phyloP scores from a whole-genome alignment of 1,140 invertebrate species.

The Drosophila melanogaster region DNA sequence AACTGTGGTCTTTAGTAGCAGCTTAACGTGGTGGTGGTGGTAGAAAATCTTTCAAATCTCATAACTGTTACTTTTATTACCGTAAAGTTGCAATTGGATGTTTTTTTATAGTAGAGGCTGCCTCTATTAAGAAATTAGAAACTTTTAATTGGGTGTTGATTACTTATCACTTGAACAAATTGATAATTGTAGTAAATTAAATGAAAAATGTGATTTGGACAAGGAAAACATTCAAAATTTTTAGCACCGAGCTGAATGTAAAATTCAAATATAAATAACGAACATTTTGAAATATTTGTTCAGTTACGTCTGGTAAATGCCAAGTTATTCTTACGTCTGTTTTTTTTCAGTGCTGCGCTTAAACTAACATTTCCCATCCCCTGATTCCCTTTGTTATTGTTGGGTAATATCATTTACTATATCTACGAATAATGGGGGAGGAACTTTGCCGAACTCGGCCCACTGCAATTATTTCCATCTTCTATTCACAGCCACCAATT shows the following conservation, averaged over 20 bases:
- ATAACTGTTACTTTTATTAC: neutral
- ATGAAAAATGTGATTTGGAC: too few relatives aligned
- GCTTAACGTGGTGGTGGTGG: too few relatives aligned
- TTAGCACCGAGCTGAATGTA: too few relatives aligned
- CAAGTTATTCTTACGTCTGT: neutral
- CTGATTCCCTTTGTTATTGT: conserved; percentile 4
- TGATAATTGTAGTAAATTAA: too few relatives aligned
- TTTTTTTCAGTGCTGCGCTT: neutral
- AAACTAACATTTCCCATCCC: neutral
- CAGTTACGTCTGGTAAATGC: neutral
- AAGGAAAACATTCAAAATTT: too few relatives aligned
- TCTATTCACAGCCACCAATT: conserved; percentile 32
- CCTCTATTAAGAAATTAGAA: neutral
- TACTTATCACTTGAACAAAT: too few relatives aligned
- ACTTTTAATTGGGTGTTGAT: neutral
- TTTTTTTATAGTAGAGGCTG: neutral
- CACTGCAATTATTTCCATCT: conserved; percentile 29
- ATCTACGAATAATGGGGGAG: neutral
- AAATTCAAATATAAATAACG: too few relatives aligned
- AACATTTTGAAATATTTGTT: too few relatives aligned
- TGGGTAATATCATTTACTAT: conserved; percentile 21
- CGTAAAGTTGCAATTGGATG: neutral
- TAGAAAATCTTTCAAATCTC: too few relatives aligned
- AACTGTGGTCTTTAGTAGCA: too few relatives aligned
- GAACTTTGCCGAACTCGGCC: conserved; percentile 2